Evolutionary conservation across 2,113 vertebrate genomes (phyloP).

Genomic region (Phylloscopus whistleri): DNA sequence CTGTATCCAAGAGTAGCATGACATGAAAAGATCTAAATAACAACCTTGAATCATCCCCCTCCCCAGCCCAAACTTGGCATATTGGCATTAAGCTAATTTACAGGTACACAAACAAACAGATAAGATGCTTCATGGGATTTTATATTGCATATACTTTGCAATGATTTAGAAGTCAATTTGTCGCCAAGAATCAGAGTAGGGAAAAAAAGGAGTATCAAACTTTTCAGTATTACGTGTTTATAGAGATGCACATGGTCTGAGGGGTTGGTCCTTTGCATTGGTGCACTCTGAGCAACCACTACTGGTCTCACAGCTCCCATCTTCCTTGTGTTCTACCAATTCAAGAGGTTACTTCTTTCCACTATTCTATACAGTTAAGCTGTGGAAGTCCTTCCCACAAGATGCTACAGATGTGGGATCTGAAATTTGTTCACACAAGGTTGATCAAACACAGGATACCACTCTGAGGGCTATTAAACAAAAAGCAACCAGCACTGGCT

Average conservation of each 20-base stretch:
- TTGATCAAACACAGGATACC: accelerated
- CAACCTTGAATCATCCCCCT: not conserved
- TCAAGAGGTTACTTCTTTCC: not conserved
- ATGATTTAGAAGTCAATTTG: slow-evolving; percentile 60
- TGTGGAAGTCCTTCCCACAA: not conserved
- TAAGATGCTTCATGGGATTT: not conserved
- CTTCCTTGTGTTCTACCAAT: not conserved
- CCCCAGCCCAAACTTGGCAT: not conserved
- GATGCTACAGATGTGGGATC: not conserved
- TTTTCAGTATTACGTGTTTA: not conserved
- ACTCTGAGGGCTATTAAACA: not conserved
- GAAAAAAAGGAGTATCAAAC: not conserved
- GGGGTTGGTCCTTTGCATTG: not conserved
- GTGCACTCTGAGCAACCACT: not conserved
- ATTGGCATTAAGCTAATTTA: slow-evolving; percentile 48
- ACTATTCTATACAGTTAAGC: not conserved
- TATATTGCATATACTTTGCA: slow-evolving; percentile 30
- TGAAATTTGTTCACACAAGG: not conserved
- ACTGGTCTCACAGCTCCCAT: not conserved
- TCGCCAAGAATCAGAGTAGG: slow-evolving; percentile 53
- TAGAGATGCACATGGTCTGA: not conserved
- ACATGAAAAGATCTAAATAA: not conserved
- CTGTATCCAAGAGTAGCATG: not conserved
- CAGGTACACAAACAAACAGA: slow-evolving; percentile 43
- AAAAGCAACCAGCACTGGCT: not conserved